phyloP scores from a whole-genome alignment of 2,797 vertebrate species.

The Microcaecilia unicolor region DNA sequence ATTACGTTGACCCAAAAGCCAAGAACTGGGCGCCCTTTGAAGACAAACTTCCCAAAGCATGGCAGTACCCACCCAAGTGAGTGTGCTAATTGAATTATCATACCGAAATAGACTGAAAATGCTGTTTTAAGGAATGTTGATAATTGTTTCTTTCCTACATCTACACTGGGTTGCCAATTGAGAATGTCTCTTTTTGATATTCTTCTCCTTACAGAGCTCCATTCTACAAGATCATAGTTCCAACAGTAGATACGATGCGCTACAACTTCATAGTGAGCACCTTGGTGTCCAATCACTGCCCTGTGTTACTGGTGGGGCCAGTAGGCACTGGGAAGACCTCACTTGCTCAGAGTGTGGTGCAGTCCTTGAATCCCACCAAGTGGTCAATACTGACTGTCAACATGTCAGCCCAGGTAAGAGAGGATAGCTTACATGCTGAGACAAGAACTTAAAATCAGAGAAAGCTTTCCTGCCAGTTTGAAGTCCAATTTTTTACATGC shows the following conservation, averaged over 20 bases:
- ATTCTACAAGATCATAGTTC: constrained; percentile 77
- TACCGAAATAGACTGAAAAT: too few species aligned
- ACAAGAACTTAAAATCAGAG: too few species aligned
- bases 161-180: too few species aligned
- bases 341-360: constrained; percentile 69
- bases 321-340: constrained; percentile 85
- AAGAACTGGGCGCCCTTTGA: constrained; percentile 75
- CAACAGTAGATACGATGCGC: constrained; percentile 76
- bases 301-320: constrained; percentile 70
- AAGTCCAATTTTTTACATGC: too few species aligned
- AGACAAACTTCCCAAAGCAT: constrained; percentile 69
- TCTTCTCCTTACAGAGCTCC: constrained; percentile 21
- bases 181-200: too few species aligned
- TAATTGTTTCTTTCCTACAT: too few species aligned
- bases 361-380: constrained; percentile 53
- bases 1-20: constrained; percentile 71
- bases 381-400: constrained; percentile 73
- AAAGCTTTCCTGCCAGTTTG: too few species aligned
- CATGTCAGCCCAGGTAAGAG: constrained; percentile 78
- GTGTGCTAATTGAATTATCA: constrained; percentile 10
- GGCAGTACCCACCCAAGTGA: constrained; percentile 71
- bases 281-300: constrained; percentile 58
- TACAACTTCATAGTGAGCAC: constrained; percentile 73
- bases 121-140: too few species aligned
- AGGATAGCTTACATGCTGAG: too few species aligned